Percentiles rank a stretch among this genome's conserved stretches.
Evolutionary conservation across 2,797 vertebrate species (phyloP).

Genomic region (Characodon lateralis): DNA sequence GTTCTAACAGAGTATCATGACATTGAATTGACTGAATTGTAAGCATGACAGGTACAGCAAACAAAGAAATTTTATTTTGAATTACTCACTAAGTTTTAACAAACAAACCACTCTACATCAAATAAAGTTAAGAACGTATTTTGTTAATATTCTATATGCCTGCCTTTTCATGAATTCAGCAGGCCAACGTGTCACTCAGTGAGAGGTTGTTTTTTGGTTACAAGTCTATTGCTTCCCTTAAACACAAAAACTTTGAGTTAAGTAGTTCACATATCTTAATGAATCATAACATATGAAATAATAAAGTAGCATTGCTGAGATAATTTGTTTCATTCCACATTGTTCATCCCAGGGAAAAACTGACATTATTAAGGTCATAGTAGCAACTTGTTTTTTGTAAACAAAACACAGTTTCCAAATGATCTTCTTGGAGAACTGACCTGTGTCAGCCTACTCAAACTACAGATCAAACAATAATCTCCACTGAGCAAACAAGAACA

Average conservation of each 20-base stretch:
- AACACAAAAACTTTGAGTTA: neutral
- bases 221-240: neutral
- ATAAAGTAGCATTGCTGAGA: neutral
- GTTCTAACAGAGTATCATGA: neutral
- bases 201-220: neutral
- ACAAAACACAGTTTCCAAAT: neutral
- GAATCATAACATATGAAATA: neutral
- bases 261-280: neutral
- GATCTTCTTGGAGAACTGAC: neutral
- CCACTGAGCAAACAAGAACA: neutral
- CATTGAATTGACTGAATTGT: neutral
- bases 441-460: neutral
- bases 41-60: neutral
- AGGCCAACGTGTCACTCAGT: neutral
- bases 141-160: neutral
- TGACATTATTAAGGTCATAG: neutral
- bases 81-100: neutral
- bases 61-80: neutral
- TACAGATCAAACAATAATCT: neutral
- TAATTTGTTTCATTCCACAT: constrained; percentile 1
- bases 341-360: neutral
- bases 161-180: neutral
- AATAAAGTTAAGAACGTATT: neutral
- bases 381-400: neutral
- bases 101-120: neutral